Percentiles rank a stretch among this genome's conserved stretches.
Evolutionary conservation across 2,797 vertebrate species (phyloP).

Genomic region (Microchirus variegatus): DNA sequence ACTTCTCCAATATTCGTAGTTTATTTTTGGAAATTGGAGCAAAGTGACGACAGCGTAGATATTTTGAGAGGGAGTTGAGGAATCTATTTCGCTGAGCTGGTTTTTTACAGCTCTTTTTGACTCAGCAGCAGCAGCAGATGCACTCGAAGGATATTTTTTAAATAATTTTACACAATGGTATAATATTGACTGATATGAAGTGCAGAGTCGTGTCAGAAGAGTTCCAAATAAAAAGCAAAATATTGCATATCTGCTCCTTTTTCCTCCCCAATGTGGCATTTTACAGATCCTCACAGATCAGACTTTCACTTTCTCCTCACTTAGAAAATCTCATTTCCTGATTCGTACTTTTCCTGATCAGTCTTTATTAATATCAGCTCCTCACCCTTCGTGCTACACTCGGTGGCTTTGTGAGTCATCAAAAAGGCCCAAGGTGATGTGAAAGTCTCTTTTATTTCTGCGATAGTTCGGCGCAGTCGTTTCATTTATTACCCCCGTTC

Average conservation of each 20-base stretch:
- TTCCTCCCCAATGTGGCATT: no score
- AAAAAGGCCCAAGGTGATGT: not conserved
- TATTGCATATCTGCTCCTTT: no score
- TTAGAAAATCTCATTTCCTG: slow-evolving; percentile 39
- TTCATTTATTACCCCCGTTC: not conserved
- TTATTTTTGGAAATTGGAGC: slow-evolving; percentile 64
- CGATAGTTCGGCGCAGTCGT: not conserved
- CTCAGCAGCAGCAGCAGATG: slow-evolving; percentile 53
- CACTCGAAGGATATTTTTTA: slow-evolving; percentile 22
- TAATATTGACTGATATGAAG: not conserved
- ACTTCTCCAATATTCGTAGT: slow-evolving; percentile 54
- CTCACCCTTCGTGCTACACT: not conserved
- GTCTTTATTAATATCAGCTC: not conserved
- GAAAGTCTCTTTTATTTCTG: not conserved
- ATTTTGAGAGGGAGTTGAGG: slow-evolving; percentile 33
- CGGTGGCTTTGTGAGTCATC: slow-evolving; percentile 15
- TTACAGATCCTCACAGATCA: no score
- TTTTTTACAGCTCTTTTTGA: slow-evolving; percentile 39
- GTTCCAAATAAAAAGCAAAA: no score
- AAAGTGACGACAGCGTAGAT: slow-evolving; percentile 41
- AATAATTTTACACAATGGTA: not conserved
- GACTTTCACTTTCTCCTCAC: slow-evolving; percentile 16
- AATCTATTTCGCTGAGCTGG: slow-evolving; percentile 48
- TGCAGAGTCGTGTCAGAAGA: no score
- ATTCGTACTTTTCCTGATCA: not conserved